Base-by-base conservation (phyloP, 2,113 vertebrate genomes). In the Australoheros scitulus region DNA sequence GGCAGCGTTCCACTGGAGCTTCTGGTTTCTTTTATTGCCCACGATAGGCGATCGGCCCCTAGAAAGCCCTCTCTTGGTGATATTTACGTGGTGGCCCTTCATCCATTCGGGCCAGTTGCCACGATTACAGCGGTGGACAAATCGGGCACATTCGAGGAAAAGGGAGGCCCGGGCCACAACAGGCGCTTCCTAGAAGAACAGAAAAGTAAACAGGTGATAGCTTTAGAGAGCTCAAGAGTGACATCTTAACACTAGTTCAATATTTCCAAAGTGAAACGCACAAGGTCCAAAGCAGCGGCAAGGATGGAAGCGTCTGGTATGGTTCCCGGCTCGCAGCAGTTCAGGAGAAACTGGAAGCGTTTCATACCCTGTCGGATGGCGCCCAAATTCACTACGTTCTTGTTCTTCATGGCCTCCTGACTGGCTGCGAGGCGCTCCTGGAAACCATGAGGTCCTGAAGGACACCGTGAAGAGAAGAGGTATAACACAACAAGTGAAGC, bases 31-130 rank as follows among this genome's bases (percentile, higher is more conserved):
- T 86, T 99, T 99, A 95, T 99, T 99, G 77, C 98, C 98, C 84
- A 97, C 97, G 0, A 98, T 92, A 1, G 98, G 98, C 0, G 98
- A 99, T 0, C 98, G 96, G 0, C 98, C 98, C 5, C 98, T 95
- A 68, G 98, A 99, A 18, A 99, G 93, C 2, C 98, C 98, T 57
- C 97, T 97, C 93, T 99, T 99, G 22, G 98, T 98, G 64, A 99
- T 98, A 77, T 98, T 99, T 2, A 99, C 98, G 0, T 99, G 98
- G 86, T 99, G 98, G 56, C 98, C 98, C 86, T 99, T 99, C 98
- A 99, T 99, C 98, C 98, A 99, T 91, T 99, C 98, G 0, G 98
- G 98, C 98, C 98, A 99, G 94, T 98, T 99, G 81, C 98, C 98
- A 0, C 98, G 97, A 75, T 99, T 99, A 60, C 98, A 99, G 87